phyloP scores from a whole-genome alignment of 1,140 invertebrate species.

The Solen grandis region DNA sequence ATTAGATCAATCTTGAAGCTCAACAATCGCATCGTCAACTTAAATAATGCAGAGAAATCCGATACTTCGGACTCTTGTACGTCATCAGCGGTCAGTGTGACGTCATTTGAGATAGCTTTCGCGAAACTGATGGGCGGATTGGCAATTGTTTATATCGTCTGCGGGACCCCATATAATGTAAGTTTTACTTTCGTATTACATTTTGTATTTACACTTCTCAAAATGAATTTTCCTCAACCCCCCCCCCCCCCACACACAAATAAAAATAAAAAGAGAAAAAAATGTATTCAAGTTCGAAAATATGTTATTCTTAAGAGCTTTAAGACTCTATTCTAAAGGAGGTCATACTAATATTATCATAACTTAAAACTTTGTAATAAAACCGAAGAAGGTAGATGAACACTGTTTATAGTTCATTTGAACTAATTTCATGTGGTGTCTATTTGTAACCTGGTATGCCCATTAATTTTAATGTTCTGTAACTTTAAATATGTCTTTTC shows the following conservation, averaged over 20 bases:
- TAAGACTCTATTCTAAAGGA: no score
- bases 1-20: conserved; percentile 26
- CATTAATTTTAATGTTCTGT: no score
- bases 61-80: background rate
- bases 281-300: no score
- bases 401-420: no score
- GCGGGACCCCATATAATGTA: conserved; percentile 43
- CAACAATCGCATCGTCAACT: conserved; percentile 7
- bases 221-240: background rate
- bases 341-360: no score
- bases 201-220: background rate
- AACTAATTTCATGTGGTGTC: no score
- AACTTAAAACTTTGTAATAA: no score
- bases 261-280: no score
- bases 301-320: no score
- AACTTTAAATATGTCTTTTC: no score
- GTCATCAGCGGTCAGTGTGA: background rate
- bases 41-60: background rate
- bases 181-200: background rate
- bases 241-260: background rate
- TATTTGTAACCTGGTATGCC: no score
- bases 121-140: conserved; percentile 43
- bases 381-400: no score
- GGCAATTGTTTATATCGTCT: conserved; percentile 27
- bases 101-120: conserved; percentile 41